Conservation (phyloP, 2,113 vertebrate genomes). For the Epinephelus fuscoguttatus region DNA sequence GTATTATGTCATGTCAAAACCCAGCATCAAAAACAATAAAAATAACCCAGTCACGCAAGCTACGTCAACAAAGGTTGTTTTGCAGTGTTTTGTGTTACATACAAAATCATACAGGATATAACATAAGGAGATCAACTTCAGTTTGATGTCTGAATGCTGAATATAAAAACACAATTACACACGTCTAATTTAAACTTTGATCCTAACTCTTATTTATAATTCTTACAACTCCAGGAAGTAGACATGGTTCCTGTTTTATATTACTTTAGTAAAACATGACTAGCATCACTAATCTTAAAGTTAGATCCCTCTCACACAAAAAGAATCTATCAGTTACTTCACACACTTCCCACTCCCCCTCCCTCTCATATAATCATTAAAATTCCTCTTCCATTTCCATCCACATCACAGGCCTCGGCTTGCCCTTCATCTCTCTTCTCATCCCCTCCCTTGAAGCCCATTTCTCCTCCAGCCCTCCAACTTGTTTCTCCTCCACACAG, state of each 20-base stretch:
- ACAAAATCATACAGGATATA: no score
- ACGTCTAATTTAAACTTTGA: background rate
- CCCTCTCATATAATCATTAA: background rate
- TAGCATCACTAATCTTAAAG: background rate
- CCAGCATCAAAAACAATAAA: no score
- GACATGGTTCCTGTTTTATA: background rate
- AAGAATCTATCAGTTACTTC: constrained; percentile 4
- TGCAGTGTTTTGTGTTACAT: no score
- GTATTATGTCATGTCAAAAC: background rate
- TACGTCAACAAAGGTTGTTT: no score
- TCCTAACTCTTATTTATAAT: background rate
- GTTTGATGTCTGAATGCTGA: no score
- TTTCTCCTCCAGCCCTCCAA: background rate
- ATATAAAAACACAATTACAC: background rate
- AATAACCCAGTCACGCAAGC: no score
- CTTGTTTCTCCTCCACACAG: constrained; percentile 20
- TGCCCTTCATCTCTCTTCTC: constrained; percentile 36
- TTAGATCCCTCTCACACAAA: background rate
- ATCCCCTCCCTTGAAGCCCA: constrained; percentile 13
- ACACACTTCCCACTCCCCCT: background rate
- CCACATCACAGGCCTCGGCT: constrained; percentile 10
- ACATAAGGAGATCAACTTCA: no score
- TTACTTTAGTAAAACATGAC: background rate
- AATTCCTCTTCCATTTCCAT: constrained; percentile 24
- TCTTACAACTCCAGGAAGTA: no score